These are phyloP conservation scores for Pterostichus madidus DNA, from an alignment of 2,888 invertebrate genomes.

Conservation along the genomic window DNA sequence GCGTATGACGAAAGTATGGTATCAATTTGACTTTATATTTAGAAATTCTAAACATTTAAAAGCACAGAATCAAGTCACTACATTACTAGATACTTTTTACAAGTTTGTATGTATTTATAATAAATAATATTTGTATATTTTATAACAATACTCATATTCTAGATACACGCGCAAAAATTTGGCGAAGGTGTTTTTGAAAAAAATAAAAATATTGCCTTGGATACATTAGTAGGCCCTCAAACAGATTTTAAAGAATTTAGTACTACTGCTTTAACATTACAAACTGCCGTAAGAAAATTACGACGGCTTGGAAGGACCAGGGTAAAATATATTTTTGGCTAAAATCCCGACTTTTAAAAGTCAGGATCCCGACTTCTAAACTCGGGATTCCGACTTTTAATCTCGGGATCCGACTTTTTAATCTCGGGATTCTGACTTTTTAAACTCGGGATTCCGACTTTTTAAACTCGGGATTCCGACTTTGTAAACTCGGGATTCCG, in stretches of 20 bases:
- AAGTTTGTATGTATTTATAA: conserved; percentile 13
- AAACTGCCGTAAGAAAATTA: conserved; percentile 38
- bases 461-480: too few species aligned
- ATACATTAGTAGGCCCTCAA: not conserved
- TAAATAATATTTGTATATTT: conserved; percentile 7
- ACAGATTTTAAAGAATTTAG: not conserved
- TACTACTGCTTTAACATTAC: conserved; percentile 8
- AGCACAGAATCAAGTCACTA: conserved; percentile 13
- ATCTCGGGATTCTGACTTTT: too few species aligned
- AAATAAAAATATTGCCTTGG: conserved; percentile 16
- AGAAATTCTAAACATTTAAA: conserved; percentile 33
- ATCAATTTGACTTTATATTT: conserved; percentile 41
- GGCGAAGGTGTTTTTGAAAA: not conserved
- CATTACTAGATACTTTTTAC: conserved; percentile 12
- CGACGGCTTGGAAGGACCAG: too few species aligned
- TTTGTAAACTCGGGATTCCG: too few species aligned
- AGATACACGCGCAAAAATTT: conserved; percentile 31
- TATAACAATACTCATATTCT: conserved; percentile 11
- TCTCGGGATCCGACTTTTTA: too few species aligned
- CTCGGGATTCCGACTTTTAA: too few species aligned
- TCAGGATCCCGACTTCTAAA: too few species aligned
- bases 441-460: too few species aligned
- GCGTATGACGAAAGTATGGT: conserved; percentile 53
- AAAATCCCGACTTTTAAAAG: too few species aligned
- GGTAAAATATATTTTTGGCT: too few species aligned